Evolutionary conservation across 1,140 invertebrate species (phyloP).

Genomic region (Antheraea pernyi): DNA sequence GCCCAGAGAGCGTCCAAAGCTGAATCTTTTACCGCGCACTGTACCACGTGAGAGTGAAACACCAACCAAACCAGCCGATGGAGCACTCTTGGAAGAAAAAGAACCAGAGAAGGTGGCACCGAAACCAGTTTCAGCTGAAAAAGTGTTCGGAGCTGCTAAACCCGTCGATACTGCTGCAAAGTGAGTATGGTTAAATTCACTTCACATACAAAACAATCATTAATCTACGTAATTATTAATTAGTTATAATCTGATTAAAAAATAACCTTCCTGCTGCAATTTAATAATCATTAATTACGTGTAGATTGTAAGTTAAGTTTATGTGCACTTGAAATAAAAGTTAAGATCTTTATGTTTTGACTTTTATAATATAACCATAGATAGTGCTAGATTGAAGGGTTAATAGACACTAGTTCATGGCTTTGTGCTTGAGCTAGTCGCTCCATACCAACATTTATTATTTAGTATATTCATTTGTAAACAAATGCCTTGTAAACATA

Average conservation of each 20-base stretch:
- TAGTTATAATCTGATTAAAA: too few species aligned
- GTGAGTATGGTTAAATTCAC: conserved; percentile 35
- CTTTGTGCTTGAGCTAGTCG: conserved; percentile 47
- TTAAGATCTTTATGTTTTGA: conserved; percentile 23
- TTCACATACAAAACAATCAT: not conserved
- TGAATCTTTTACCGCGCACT: conserved; percentile 87
- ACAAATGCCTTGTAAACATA: too few species aligned
- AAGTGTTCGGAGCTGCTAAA: conserved; percentile 95
- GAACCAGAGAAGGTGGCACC: conserved; percentile 47
- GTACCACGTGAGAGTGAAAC: conserved; percentile 80
- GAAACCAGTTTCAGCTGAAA: conserved; percentile 80
- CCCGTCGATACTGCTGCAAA: conserved; percentile 94
- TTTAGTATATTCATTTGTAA: not conserved
- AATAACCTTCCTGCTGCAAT: too few species aligned
- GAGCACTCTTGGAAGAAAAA: conserved; percentile 39
- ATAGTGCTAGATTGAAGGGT: conserved; percentile 56
- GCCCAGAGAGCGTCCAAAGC: conserved; percentile 83
- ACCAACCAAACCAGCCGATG: conserved; percentile 49
- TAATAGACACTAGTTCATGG: conserved; percentile 55
- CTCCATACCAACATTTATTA: conserved; percentile 57
- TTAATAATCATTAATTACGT: too few species aligned
- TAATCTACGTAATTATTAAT: too few species aligned
- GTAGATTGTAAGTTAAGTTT: too few species aligned
- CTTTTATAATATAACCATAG: conserved; percentile 29
- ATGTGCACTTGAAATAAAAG: conserved; percentile 40